A percentile compares a stretch with the other conserved stretches of the same genome.
phyloP scores from a whole-genome alignment of 2,888 invertebrate genomes.

The Chironomus riparius region DNA sequence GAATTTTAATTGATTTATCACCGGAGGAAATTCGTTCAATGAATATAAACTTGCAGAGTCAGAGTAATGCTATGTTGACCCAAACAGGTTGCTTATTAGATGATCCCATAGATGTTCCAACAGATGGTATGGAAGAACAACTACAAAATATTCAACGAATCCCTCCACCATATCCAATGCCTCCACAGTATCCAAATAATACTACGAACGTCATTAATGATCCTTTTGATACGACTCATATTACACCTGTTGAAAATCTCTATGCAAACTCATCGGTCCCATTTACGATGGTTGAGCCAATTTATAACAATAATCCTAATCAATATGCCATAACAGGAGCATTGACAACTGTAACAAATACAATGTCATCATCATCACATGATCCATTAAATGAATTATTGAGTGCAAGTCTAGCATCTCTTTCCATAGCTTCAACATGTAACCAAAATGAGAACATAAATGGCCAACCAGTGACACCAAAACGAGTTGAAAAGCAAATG shows the following conservation, averaged over 20 bases:
- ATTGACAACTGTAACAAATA: no score
- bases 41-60: slow-evolving; percentile 14
- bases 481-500: slow-evolving; percentile 13
- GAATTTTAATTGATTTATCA: slow-evolving; percentile 65
- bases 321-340: background rate
- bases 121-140: slow-evolving; percentile 32
- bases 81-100: slow-evolving; percentile 53
- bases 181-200: slow-evolving; percentile 43
- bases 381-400: background rate
- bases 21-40: slow-evolving; percentile 44
- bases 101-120: slow-evolving; percentile 63
- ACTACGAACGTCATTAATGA: slow-evolving; percentile 22
- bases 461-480: slow-evolving; percentile 13
- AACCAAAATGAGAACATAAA: slow-evolving; percentile 23
- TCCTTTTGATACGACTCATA: slow-evolving; percentile 22
- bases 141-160: slow-evolving; percentile 33
- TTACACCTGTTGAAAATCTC: slow-evolving; percentile 6
- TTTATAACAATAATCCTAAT: slow-evolving; percentile 13
- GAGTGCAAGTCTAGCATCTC: slow-evolving; percentile 16
- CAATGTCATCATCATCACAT: no score
- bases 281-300: slow-evolving; percentile 4
- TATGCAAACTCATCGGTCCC: slow-evolving; percentile 16
- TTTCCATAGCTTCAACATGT: background rate
- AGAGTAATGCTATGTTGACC: slow-evolving; percentile 32
- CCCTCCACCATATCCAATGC: slow-evolving; percentile 48